These are phyloP conservation scores for Melanostoma scalare DNA, from an alignment of 2,888 invertebrate species.

Conservation along the genomic window DNA sequence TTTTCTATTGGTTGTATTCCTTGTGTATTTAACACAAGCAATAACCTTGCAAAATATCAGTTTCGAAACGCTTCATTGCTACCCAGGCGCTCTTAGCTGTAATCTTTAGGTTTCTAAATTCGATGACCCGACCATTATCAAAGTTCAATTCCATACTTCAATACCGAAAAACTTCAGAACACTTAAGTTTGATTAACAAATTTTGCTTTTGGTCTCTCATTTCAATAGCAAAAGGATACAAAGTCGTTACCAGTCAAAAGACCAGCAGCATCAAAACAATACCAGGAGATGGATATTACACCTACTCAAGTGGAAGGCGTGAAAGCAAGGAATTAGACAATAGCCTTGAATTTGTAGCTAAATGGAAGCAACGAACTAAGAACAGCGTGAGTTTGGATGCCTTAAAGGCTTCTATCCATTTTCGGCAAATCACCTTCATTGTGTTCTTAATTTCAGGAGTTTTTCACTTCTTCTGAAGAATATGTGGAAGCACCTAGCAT, in stretches of 20 bases:
- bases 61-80: too few species aligned
- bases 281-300: constrained; percentile 44
- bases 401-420: background rate
- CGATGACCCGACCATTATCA: too few species aligned
- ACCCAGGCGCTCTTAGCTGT: too few species aligned
- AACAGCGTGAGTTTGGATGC: constrained; percentile 43
- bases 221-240: constrained; percentile 38
- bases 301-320: constrained; percentile 13
- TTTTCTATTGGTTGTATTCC: too few species aligned
- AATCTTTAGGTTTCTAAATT: too few species aligned
- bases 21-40: too few species aligned
- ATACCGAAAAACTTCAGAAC: too few species aligned
- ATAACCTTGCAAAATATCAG: too few species aligned
- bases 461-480: constrained; percentile 78
- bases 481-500: constrained; percentile 75
- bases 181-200: too few species aligned
- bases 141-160: too few species aligned
- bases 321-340: constrained; percentile 17
- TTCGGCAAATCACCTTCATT: background rate
- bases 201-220: too few species aligned
- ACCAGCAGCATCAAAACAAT: constrained; percentile 2
- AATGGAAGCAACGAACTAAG: constrained; percentile 49
- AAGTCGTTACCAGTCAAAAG: constrained; percentile 23
- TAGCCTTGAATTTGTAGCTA: constrained; percentile 48
- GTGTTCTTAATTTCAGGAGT: constrained; percentile 73